Evolutionary conservation across 2,797 vertebrate genomes (phyloP), one percentile per base, ranked within the genome.

Genomic region (Miichthys miiuy): DNA sequence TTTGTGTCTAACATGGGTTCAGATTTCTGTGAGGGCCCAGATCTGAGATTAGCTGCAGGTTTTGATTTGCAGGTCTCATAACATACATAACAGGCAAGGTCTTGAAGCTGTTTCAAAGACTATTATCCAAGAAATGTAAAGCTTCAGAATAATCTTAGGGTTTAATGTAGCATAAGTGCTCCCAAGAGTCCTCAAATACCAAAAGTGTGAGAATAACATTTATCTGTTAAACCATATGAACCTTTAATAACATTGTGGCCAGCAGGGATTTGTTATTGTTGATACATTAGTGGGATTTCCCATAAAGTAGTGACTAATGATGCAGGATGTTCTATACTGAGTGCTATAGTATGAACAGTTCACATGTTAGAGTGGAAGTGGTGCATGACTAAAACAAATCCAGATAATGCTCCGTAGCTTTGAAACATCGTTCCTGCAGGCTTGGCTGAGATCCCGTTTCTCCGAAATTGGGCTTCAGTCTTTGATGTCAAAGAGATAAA

Each of bases 401-500:
- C 76, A 75, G 76, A 88, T 91, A 87, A 87, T 38, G 56, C 74
- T 68, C 20, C 13, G 69, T 68, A 79, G 71, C 72, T 84, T 72
- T 62, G 72, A 86, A 84, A 75, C 75, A 72, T 85, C 80, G 78
- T 75, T 80, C 51, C 47, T 61, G 25, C 60, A 70, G 27, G 68
- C 77, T 87, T 87, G 90, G 91, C 62, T 57, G 62, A 82, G 54
- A 66, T 83, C 78, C 87, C 72, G 58, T 73, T 83, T 70, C 57
- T 76, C 46, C 2, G 3, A 77, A 83, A 87, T 34, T 60, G 58
- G 57, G 41, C 67, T 48, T 72, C 23, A 42, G 42, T 47, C 84
- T 93, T 92, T 92, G 85, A 93, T 90, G 87, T 87, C 46, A 50
- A 3, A 34, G 57, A 85, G 86, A 91, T 82, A 86, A 87, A 87